Percentiles rank a stretch among this genome's conserved stretches.
phyloP scores from a whole-genome alignment of 2,797 vertebrate species.

The Rhinella marina region DNA sequence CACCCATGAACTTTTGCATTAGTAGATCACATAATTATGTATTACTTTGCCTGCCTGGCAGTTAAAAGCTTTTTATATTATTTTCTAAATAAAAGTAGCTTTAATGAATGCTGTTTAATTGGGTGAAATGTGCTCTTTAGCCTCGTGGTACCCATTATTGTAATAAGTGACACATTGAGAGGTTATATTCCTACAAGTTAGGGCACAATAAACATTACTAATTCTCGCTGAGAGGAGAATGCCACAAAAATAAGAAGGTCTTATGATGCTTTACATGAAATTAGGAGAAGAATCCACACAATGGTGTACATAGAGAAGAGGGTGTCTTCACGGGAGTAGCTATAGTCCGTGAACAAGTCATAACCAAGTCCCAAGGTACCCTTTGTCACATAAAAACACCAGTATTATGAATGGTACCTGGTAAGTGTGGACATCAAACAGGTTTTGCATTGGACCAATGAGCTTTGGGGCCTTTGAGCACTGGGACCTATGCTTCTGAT shows the following conservation, averaged over 20 bases:
- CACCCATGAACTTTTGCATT: slow-evolving; percentile 39
- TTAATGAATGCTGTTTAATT: slow-evolving; percentile 10
- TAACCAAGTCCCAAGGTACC: no score
- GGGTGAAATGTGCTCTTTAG: slow-evolving; percentile 17
- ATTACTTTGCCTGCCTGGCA: background rate
- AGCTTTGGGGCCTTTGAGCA: no score
- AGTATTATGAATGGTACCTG: no score
- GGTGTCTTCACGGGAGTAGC: background rate
- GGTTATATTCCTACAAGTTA: background rate
- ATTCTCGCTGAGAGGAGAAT: background rate
- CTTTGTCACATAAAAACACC: no score
- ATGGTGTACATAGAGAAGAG: background rate
- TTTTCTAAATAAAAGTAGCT: slow-evolving; percentile 9
- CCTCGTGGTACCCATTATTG: background rate
- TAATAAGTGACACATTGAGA: background rate
- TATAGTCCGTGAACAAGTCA: background rate
- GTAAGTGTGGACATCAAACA: no score
- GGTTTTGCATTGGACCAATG: no score
- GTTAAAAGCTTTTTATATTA: slow-evolving; percentile 22
- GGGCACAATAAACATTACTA: background rate
- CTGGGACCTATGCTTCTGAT: no score
- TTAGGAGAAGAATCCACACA: background rate
- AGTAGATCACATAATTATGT: background rate
- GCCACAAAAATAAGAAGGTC: background rate
- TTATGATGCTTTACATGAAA: background rate